Conservation (phyloP, 2,797 vertebrate species). For the Alcedo atthis region DNA sequence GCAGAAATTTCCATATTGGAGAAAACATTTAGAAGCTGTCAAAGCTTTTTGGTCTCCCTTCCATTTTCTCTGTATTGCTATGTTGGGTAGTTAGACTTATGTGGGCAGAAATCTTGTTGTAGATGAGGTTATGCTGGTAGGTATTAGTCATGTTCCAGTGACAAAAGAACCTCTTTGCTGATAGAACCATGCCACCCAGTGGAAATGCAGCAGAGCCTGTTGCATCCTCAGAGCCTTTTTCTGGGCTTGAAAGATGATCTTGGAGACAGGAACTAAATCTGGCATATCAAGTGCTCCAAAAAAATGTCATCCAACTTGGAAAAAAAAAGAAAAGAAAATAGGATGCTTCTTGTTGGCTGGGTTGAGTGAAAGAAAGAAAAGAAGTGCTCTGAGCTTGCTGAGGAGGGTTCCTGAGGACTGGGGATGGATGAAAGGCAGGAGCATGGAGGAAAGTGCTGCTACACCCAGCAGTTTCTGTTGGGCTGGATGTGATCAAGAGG, state of each 20-base stretch:
- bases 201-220: conserved; percentile 31
- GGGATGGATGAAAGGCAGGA: not conserved
- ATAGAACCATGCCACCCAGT: conserved; percentile 56
- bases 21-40: conserved; percentile 35
- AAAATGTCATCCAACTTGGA: not conserved
- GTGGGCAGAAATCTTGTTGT: conserved; percentile 63
- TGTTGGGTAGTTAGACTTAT: conserved; percentile 44
- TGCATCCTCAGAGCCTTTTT: not conserved
- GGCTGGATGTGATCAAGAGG: not conserved
- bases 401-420: not conserved
- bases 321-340: not conserved
- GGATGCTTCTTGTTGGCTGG: not conserved
- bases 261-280: conserved; percentile 62
- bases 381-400: not conserved
- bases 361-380: not conserved
- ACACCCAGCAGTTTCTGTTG: not conserved
- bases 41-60: conserved; percentile 26
- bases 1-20: conserved; percentile 48
- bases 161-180: conserved; percentile 52
- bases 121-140: conserved; percentile 59
- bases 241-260: not conserved
- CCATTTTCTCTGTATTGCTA: conserved; percentile 30
- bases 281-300: not conserved
- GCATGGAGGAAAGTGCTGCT: not conserved
- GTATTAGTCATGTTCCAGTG: conserved; percentile 56